These are phyloP conservation scores for Ricordea florida DNA, from an alignment of 92 coral and sea anemone genomes.

Conservation along the genomic window DNA sequence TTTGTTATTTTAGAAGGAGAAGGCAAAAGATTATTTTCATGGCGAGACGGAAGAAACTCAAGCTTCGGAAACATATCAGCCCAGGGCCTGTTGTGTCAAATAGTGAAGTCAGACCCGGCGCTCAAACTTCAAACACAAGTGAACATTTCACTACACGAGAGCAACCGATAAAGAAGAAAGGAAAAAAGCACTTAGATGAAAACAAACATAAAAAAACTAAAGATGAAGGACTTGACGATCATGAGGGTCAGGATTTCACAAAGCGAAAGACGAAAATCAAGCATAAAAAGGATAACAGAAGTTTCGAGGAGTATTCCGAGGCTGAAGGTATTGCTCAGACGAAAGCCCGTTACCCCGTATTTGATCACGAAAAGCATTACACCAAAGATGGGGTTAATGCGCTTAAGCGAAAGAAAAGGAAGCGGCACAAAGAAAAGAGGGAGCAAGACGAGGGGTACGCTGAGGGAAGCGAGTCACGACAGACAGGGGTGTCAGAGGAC, in stretches of 20 bases:
- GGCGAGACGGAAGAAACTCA: not conserved
- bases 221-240: not conserved
- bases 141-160: no score
- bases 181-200: not conserved
- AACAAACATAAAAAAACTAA: not conserved
- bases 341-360: not conserved
- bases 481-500: not conserved
- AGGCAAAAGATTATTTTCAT: not conserved
- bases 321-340: no score
- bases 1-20: not conserved
- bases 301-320: no score
- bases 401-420: not conserved
- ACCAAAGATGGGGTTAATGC: not conserved
- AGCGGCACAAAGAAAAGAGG: not conserved
- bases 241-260: not conserved
- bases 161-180: not conserved
- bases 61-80: not conserved
- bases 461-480: slow-evolving; percentile 6
- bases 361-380: not conserved
- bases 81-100: not conserved
- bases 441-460: slow-evolving; percentile 3
- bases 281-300: not conserved
- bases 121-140: no score
- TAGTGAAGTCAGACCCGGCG: not conserved
- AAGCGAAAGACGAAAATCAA: not conserved